These are phyloP conservation scores for Rhodophaea formosa DNA, from an alignment of 2,888 invertebrate genomes.

Conservation along the genomic window DNA sequence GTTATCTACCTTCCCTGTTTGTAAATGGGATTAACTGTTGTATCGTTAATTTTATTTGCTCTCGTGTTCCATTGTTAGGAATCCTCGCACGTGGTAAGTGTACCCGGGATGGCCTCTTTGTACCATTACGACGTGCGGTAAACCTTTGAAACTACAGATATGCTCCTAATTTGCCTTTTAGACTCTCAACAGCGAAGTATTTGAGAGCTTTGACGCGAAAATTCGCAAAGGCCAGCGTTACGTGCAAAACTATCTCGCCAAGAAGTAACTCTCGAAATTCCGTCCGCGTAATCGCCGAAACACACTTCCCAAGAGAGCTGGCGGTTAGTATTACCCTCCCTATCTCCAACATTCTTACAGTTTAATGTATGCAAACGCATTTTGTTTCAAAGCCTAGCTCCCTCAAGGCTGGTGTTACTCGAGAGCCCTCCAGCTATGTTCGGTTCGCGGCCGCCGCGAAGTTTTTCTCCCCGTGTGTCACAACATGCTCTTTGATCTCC, in stretches of 20 bases:
- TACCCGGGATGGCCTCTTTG: slow-evolving; percentile 9
- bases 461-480: slow-evolving; percentile 69
- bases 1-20: slow-evolving; percentile 47
- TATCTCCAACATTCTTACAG: slow-evolving; percentile 79
- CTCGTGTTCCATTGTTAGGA: slow-evolving; percentile 41
- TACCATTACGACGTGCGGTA: slow-evolving; percentile 7
- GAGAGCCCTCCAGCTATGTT: slow-evolving; percentile 66
- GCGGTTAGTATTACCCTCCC: slow-evolving; percentile 65
- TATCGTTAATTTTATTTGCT: slow-evolving; percentile 59
- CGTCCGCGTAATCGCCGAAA: slow-evolving; percentile 79
- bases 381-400: slow-evolving; percentile 80
- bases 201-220: slow-evolving; percentile 68
- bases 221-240: slow-evolving; percentile 71
- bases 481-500: slow-evolving; percentile 78
- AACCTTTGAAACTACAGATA: slow-evolving; percentile 52
- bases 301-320: slow-evolving; percentile 67
- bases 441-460: slow-evolving; percentile 57
- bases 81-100: slow-evolving; percentile 30
- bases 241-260: slow-evolving; percentile 73
- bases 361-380: slow-evolving; percentile 82
- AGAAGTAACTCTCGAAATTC: slow-evolving; percentile 72
- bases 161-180: slow-evolving; percentile 77
- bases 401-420: slow-evolving; percentile 72
- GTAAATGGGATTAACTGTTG: slow-evolving; percentile 54
- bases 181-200: slow-evolving; percentile 74